Base-by-base conservation (phyloP, 2,888 invertebrate genomes). In the Dione juno region DNA sequence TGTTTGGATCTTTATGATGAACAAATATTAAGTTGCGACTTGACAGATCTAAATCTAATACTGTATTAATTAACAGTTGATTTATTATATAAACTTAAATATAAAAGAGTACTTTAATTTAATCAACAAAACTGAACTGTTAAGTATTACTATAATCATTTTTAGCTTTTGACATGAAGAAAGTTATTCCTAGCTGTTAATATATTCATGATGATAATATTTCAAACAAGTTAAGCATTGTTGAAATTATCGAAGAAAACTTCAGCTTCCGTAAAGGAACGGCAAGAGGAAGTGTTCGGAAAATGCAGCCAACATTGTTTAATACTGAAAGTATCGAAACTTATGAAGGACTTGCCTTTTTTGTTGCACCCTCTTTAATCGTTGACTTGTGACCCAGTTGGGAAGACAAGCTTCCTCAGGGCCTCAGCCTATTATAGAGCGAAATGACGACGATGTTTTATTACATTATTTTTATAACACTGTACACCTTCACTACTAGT, bases 311-410 rank as follows among this genome's bases (percentile, higher is more conserved):
- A 45, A 61, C 45, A 28, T 61, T 61, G 61, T n/a, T 61, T 45
- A 45, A 35, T 35, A 43, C 61, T 28, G 43, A 43, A 59, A 59
- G 59, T 59, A 59, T 59, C 61, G 45, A 45, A 61, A 45, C 43
- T 61, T 28, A 28, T 10, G n/a, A 45, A 43, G 45, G 61, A 61
- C 19, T 50, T n/a, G 45, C 21, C 35, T 45, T 61, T 61, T 61
- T 61, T 61, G 45, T 28, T 61, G 61, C 61, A 45, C 28, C 61
- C 61, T 35, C 43, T 61, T 61, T 61, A 61, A 61, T 45, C 61
- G 61, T 7, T 61, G 45, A 45, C 45, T 28, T 61, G 61, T 61
- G 61, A 61, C 61, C 61, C 28, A 61, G 61, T 61, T 61, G 43
- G 6, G 61, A 16, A 16, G 57, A 57, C 61, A 43, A 14, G 14